phyloP scores from a whole-genome alignment of 2,888 invertebrate species.

The Morinoia aosen region DNA sequence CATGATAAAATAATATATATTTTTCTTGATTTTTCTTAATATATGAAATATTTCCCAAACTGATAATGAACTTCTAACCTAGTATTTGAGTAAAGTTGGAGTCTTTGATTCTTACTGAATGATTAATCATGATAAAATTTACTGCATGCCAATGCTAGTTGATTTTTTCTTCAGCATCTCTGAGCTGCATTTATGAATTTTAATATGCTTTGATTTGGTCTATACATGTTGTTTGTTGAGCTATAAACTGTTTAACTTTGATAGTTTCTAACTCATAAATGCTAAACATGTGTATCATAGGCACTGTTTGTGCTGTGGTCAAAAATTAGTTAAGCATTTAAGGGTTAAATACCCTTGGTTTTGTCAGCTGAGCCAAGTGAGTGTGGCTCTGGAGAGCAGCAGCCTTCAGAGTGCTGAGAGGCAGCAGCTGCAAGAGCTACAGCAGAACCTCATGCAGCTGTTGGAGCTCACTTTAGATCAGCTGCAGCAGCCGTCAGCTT shows the following conservation, averaged over 20 bases:
- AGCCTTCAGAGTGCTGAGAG: constrained; percentile 56
- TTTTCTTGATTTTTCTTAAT: no score
- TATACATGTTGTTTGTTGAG: neutral
- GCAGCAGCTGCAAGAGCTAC: constrained; percentile 63
- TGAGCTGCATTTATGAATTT: neutral
- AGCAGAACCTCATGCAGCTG: constrained; percentile 62
- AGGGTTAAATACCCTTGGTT: neutral
- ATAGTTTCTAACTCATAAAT: no score
- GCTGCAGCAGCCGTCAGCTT: constrained; percentile 41
- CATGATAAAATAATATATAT: no score
- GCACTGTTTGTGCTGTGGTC: no score
- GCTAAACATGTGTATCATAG: neutral
- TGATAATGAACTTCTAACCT: no score
- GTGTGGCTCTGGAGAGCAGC: constrained; percentile 55
- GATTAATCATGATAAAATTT: no score
- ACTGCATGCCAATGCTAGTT: no score
- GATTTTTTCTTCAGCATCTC: neutral
- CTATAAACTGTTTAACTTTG: neutral
- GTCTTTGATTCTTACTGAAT: no score
- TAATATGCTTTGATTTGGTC: neutral
- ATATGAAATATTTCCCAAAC: no score
- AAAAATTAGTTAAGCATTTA: neutral
- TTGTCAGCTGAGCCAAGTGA: constrained; percentile 54
- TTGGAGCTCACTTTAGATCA: constrained; percentile 64
- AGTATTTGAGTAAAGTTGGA: no score